Base-by-base conservation (phyloP, 2,113 vertebrate genomes). In the Panurus biarmicus region DNA sequence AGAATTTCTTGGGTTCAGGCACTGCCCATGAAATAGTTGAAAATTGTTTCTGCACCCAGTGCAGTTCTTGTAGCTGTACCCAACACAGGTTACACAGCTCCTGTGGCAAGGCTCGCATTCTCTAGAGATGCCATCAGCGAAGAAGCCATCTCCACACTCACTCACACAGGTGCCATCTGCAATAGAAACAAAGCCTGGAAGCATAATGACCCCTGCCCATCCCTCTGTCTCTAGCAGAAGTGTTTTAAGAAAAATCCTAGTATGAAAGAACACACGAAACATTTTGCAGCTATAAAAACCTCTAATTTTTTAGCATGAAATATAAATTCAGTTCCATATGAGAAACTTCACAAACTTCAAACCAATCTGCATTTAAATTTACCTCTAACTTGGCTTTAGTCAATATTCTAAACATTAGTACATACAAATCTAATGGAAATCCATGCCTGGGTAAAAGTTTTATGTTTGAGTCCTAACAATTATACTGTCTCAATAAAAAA, bases 91-190 rank as follows among this genome's bases (percentile, higher is more conserved):
- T 10, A 79, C 81, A 58, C 99, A 99, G 83, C 85, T 73, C 11
- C 28, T 93, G 84, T 99, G 98, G 93, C 99, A 99, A 18, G 97
- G 95, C 83, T 98, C 98, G 1, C 99, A 99, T 35, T 98, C 98
- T 71, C 83, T 97, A 25, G 62, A 95, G 60, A 95, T 96, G 26
- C 97, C 75, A 77, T 98, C 97, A 7, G 97, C 50, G 5, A 98
- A 99, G 97, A 98, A 98, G n/a, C 99, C 98, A 12, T 96, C 94
- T 42, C 53, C 90, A 82, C 99, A 99, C 14, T 94, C 85, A 6
- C 47, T 94, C 75, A 98, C 98, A 65, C 99, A 98, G 8, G 8
- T 50, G 61, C 89, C 96, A 38, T n/a, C 98, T 98, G 72, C 56
- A 90, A 71, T 12, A 94, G 57, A 87, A 36, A 66, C 24, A 87